Percentiles rank a stretch among this genome's conserved stretches.
phyloP scores from a whole-genome alignment of 2,113 vertebrate species.

The Meleagris gallopavo region DNA sequence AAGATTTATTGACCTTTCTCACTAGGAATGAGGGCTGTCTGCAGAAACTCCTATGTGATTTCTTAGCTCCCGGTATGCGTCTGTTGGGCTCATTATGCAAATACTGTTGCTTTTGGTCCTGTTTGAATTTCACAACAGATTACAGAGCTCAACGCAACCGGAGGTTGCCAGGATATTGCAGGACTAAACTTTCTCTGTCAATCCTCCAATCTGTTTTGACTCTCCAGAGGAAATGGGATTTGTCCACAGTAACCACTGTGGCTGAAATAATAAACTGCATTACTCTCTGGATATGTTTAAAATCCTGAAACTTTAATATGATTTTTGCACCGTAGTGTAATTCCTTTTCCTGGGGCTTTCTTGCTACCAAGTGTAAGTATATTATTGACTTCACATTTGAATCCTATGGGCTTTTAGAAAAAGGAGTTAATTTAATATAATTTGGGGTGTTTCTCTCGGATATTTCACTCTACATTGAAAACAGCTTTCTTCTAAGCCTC shows the following conservation, averaged over 20 bases:
- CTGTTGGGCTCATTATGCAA: neutral
- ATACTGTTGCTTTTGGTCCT: neutral
- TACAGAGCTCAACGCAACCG: neutral
- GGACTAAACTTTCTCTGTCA: neutral
- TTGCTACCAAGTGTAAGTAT: neutral
- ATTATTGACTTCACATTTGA: neutral
- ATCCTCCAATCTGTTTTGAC: neutral
- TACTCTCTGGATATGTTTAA: neutral
- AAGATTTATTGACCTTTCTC: slow-evolving; percentile 28
- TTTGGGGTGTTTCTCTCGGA: neutral
- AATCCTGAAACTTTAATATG: neutral
- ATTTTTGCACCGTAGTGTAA: neutral
- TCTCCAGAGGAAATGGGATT: neutral
- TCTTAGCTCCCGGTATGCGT: neutral
- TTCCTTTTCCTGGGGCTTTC: neutral
- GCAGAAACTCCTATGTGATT: neutral
- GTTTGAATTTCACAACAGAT: neutral
- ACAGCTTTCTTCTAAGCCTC: neutral
- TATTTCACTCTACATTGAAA: neutral
- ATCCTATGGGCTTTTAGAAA: neutral
- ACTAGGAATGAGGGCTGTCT: slow-evolving; percentile 22
- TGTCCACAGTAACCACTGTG: neutral
- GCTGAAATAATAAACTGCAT: neutral
- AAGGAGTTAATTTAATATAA: neutral
- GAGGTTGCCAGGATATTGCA: neutral